phyloP scores from a whole-genome alignment of 1,140 invertebrate genomes.

The Lucilia cuprina region DNA sequence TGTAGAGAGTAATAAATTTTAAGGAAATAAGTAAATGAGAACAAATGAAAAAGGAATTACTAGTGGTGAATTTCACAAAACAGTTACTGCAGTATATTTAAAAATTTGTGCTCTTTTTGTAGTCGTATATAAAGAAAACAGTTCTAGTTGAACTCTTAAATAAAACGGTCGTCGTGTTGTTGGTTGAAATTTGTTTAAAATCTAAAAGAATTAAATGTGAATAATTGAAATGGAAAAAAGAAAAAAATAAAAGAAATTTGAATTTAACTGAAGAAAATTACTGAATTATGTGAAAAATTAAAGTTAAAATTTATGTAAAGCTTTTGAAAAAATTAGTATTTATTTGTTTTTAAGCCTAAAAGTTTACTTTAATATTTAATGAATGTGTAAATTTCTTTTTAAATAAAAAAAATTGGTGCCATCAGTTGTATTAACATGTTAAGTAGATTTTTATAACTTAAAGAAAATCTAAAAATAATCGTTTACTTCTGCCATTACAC shows the following conservation, averaged over 20 bases:
- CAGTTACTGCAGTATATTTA: background rate
- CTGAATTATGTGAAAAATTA: too few relatives aligned
- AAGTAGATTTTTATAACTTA: background rate
- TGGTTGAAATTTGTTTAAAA: background rate
- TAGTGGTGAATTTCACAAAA: background rate
- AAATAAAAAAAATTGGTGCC: too few relatives aligned
- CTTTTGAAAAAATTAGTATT: too few relatives aligned
- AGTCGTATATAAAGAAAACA: background rate
- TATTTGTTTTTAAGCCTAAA: too few relatives aligned
- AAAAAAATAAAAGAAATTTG: background rate
- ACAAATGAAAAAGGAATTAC: background rate
- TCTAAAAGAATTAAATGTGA: too few relatives aligned
- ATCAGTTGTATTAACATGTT: background rate
- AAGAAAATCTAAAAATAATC: background rate
- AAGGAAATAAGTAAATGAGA: background rate
- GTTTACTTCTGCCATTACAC: background rate
- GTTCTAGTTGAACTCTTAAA: conserved; percentile 1
- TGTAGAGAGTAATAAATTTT: background rate
- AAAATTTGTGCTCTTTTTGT: background rate
- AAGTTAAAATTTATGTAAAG: too few relatives aligned
- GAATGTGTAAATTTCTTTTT: too few relatives aligned
- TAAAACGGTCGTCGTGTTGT: background rate
- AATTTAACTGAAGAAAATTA: too few relatives aligned
- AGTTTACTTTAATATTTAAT: too few relatives aligned
- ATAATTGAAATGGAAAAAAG: background rate